Base-by-base conservation (phyloP, 2,797 vertebrate genomes). In the Neoniphon sammara region DNA sequence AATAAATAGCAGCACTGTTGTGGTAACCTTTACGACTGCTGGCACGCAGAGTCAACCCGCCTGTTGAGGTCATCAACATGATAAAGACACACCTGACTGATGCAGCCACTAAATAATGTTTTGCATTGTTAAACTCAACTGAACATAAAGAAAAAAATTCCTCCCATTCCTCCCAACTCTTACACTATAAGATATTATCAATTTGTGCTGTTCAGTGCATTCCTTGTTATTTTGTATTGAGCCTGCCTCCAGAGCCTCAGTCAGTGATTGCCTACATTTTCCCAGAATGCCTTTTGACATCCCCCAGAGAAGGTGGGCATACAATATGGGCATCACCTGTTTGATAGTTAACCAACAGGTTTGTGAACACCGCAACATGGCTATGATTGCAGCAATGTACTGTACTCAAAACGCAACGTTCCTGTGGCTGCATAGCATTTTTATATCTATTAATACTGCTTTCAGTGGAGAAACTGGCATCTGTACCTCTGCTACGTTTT, bases 11-110 rank as follows among this genome's bases (percentile, higher is more conserved):
- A 31, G n/a, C 47, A 63, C 7, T 83, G 87, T 86, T 88, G 57
- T 85, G 67, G 82, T 84, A 84, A 77, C 70, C 21, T 80, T 82
- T 59, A 56, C 67, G 50, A 59, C 74, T 23, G 69, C 85, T 89
- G 78, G 81, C 75, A 78, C 75, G 61, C 47, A 54, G 52, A 60
- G 63, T 80, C 54, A 39, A 71, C 69, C 50, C 69, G 81, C 82
- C 85, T 82, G 80, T 74, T 88, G 46, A 84, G 63, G 27, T 78
- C 78, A 79, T 81, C 64, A 70, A 59, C 7, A 5, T 80, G 46
- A 76, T 65, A 83, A 80, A 82, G 63, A 65, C 75, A 84, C 77
- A 77, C 74, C 80, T 84, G 65, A 64, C 64, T 80, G 73, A 86
- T 85, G 36, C 36, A 25, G 63, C 73, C 70, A 44, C 47, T 73